Evolutionary conservation across 2,888 invertebrate species (phyloP).

Genomic region (Flabesymbios commensalis): DNA sequence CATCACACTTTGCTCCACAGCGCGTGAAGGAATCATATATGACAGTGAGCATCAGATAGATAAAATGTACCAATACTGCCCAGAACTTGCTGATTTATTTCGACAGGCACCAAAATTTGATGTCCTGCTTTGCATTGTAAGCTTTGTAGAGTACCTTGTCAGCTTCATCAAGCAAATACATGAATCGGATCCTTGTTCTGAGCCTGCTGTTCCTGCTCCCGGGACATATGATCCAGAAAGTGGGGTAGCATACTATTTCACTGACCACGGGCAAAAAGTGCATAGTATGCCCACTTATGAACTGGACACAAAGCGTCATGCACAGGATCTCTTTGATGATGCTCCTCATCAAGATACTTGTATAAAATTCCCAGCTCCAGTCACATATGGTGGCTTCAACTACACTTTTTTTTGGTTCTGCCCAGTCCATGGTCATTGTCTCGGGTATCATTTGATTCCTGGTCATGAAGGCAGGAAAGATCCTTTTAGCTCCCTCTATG

Average conservation of each 20-base stretch:
- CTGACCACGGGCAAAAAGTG: not conserved
- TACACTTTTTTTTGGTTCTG: slow-evolving; percentile 10
- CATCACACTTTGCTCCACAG: not conserved
- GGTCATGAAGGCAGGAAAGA: slow-evolving; percentile 5
- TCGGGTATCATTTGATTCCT: not conserved
- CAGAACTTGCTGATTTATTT: not conserved
- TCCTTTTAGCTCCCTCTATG: not conserved
- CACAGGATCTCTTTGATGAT: not conserved
- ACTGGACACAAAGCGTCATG: not conserved
- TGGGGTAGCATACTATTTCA: slow-evolving; percentile 6
- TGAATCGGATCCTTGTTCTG: not conserved
- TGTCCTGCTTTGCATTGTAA: too few relatives aligned
- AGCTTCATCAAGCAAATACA: not conserved
- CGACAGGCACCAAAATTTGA: not conserved
- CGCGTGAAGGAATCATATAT: too few relatives aligned
- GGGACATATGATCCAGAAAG: not conserved
- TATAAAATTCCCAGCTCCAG: not conserved
- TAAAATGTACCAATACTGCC: not conserved
- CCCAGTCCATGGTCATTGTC: slow-evolving; percentile 5
- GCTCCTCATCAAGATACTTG: not conserved
- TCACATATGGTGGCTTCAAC: not conserved
- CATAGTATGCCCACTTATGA: not conserved
- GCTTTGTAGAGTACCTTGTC: not conserved
- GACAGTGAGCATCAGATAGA: too few relatives aligned
- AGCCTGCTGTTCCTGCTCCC: too few relatives aligned